Base-by-base conservation (phyloP, 1,140 invertebrate species). In the Phortica variegata region DNA sequence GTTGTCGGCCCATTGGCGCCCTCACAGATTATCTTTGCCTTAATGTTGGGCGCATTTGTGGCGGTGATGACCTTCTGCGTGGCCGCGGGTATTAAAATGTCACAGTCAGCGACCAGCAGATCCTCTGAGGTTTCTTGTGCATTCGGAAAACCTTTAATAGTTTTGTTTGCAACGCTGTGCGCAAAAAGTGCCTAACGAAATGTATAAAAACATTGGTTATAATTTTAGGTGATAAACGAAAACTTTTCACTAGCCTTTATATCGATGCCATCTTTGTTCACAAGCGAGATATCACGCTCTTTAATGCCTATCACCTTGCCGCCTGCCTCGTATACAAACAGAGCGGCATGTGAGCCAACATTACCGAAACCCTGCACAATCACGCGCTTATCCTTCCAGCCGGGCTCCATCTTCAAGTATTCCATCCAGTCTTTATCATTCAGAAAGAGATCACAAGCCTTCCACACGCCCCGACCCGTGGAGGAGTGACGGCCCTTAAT, bases 331-430 rank as follows among this genome's bases (percentile, higher is more conserved):
- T 85, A 80, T 1, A 95, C 79, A 72, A 90, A 91, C 16, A 88
- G 76, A 57, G 85, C 86, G 0, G 88, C 82, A 66, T 91, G 87
- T 9, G 87, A 81, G 51, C 93, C 93, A 1, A 96, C 90, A 77
- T 95, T 95, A 65, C 91, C 91, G 61, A 91, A 87, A 3, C 91
- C 92, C 80, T 94, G 90, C 12, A 95, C 80, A 62, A 94, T 91
- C 49, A 89, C 88, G 1, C 86, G 92, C 72, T 95, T 95, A 44
- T 85, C 86, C 54, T 84, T 59, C 61, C 78, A 80, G 5, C 91
- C 91, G 5, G 89, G 83, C 17, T 83, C 82, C 3, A 84, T 65
- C 4, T 83, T 86, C 61, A 93, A 81, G 75, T 84, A 78, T 31
- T 83, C 78, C 89, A 93, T 93, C 79, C 87, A 93, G 10, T 83